phyloP scores from a whole-genome alignment of 2,797 vertebrate species.

The Syngnathus acus region DNA sequence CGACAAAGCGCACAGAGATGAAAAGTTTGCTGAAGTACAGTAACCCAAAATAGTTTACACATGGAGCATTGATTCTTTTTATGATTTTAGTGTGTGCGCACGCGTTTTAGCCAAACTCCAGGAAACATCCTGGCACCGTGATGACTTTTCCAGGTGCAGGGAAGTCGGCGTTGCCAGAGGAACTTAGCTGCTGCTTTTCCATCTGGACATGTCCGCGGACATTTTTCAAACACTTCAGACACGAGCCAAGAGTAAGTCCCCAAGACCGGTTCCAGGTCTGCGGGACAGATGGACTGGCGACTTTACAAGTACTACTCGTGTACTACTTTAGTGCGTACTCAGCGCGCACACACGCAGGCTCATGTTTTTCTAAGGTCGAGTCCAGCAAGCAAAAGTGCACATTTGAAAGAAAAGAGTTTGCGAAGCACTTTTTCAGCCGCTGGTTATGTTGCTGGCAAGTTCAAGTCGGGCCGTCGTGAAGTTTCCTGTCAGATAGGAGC shows the following conservation, averaged over 20 bases:
- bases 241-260: background rate
- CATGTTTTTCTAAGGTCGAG: too few relatives aligned
- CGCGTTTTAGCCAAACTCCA: background rate
- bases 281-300: background rate
- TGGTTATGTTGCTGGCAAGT: too few relatives aligned
- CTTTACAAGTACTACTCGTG: too few relatives aligned
- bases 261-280: background rate
- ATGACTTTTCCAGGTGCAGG: background rate
- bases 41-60: background rate
- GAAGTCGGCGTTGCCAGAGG: background rate
- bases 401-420: too few relatives aligned
- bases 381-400: too few relatives aligned
- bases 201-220: background rate
- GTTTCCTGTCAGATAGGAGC: too few relatives aligned
- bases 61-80: background rate
- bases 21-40: background rate
- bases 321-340: too few relatives aligned
- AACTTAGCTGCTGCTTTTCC: background rate
- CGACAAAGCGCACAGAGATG: background rate
- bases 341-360: too few relatives aligned
- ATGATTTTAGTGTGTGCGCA: background rate
- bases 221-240: constrained; percentile 1
- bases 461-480: too few relatives aligned
- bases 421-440: too few relatives aligned
- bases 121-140: background rate